Conservation (phyloP, 2,797 vertebrate genomes). For the Lateolabrax maculatus region DNA sequence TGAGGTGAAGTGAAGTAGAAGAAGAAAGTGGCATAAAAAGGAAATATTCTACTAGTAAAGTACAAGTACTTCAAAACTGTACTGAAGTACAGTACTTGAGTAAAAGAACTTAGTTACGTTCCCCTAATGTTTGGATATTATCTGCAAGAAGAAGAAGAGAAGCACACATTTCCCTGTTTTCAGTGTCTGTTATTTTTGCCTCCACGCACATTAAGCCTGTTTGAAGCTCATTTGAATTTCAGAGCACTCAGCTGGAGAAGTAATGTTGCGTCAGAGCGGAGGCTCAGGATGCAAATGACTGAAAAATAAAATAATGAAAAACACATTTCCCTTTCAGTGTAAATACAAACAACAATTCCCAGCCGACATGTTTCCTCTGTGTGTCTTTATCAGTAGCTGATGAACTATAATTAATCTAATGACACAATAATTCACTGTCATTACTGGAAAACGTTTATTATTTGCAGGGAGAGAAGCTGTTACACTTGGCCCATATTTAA, state of each 20-base stretch:
- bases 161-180: neutral
- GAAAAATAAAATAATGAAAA: neutral
- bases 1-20: too few species aligned
- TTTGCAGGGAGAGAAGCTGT: conserved; percentile 1
- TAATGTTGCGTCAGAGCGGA: neutral
- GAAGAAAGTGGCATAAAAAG: too few species aligned
- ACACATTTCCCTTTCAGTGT: neutral
- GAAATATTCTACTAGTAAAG: too few species aligned
- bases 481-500: neutral
- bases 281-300: neutral
- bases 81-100: too few species aligned
- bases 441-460: conserved; percentile 25
- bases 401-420: conserved; percentile 37
- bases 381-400: conserved; percentile 6
- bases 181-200: neutral
- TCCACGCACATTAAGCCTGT: neutral
- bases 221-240: neutral
- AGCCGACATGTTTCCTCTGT: neutral
- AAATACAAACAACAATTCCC: neutral
- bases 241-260: neutral
- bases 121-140: neutral
- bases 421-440: conserved; percentile 4
- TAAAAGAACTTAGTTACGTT: too few species aligned
- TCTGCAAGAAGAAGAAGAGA: neutral
- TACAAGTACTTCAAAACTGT: too few species aligned